Conservation (phyloP, 2,888 invertebrate genomes). For the Caenorhabditis sp. region DNA sequence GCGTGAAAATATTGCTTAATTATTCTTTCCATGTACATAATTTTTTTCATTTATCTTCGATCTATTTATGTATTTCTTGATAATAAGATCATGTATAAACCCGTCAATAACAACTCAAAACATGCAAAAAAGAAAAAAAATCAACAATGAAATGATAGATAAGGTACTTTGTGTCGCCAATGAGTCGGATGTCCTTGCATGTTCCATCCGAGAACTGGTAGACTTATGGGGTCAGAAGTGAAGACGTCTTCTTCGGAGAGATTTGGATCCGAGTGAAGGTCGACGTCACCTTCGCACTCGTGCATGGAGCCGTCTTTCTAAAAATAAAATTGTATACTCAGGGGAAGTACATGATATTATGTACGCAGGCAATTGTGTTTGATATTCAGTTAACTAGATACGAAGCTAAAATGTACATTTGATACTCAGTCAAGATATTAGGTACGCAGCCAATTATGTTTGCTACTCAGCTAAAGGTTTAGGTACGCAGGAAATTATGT, state of each 20-base stretch:
- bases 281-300: slow-evolving; percentile 49
- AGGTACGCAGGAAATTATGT: no score
- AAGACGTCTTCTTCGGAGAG: slow-evolving; percentile 61
- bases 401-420: no score
- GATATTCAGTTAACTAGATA: no score
- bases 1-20: slow-evolving; percentile 27
- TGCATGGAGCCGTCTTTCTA: slow-evolving; percentile 58
- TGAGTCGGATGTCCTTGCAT: slow-evolving; percentile 66
- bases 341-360: no score
- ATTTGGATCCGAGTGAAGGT: slow-evolving; percentile 53
- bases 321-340: not conserved
- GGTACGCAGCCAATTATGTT: no score
- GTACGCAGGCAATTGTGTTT: no score
- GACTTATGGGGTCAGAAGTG: slow-evolving; percentile 46
- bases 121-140: not conserved
- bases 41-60: no score
- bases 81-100: not conserved
- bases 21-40: not conserved
- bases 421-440: no score
- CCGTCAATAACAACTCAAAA: not conserved
- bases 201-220: slow-evolving; percentile 67
- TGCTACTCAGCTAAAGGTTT: no score
- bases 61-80: not conserved
- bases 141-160: slow-evolving; percentile 62
- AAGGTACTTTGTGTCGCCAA: slow-evolving; percentile 67